Percentiles rank a stretch among this genome's conserved stretches.
These are phyloP conservation scores for Panurus biarmicus DNA, from an alignment of 2,113 vertebrate species.

Conservation along the genomic window DNA sequence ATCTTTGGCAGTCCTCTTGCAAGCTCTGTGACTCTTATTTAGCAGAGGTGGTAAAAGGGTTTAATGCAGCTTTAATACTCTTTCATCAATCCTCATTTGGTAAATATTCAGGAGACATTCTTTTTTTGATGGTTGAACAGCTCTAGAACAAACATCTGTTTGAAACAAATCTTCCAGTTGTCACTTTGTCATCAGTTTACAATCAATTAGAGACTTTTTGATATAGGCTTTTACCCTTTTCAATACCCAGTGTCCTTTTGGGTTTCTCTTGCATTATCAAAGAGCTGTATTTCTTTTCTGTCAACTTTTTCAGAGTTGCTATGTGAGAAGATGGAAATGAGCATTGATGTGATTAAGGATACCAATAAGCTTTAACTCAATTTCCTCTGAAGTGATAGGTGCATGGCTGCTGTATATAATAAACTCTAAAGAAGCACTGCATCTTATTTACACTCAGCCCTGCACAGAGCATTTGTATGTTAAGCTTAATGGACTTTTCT, in stretches of 20 bases:
- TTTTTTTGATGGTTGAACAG: neutral
- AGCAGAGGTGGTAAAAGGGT: neutral
- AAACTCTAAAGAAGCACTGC: neutral
- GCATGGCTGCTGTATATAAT: neutral
- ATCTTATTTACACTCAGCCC: neutral
- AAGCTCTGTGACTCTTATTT: neutral
- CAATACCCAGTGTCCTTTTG: neutral
- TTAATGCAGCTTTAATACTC: neutral
- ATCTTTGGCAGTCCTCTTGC: neutral
- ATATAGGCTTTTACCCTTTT: neutral
- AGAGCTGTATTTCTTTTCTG: neutral
- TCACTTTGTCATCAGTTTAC: neutral
- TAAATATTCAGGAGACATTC: neutral
- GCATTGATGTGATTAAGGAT: neutral
- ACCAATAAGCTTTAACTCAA: neutral
- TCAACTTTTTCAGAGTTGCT: neutral
- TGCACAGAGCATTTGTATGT: neutral
- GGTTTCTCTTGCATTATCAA: neutral
- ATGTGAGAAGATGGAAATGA: neutral
- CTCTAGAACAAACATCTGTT: slow-evolving; percentile 24
- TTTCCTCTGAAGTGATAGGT: neutral
- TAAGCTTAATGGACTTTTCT: neutral
- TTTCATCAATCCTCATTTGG: slow-evolving; percentile 5
- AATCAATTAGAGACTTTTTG: slow-evolving; percentile 4
- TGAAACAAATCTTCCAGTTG: slow-evolving; percentile 22